phyloP scores from a whole-genome alignment of 2,113 vertebrate species.

The Dipodomys merriami region DNA sequence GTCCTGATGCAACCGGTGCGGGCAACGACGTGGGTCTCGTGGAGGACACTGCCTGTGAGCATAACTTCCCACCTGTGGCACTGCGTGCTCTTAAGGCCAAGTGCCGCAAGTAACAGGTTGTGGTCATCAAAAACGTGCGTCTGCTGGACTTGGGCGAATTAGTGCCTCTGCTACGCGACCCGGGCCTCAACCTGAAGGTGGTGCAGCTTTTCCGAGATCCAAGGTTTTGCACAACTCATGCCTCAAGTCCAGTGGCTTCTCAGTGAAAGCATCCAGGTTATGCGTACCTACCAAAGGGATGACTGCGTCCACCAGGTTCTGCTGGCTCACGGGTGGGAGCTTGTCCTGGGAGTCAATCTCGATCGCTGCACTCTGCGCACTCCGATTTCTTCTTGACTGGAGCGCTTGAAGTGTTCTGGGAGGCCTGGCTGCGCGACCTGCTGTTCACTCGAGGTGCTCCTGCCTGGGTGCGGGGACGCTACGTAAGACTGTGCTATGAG shows the following conservation, averaged over 20 bases:
- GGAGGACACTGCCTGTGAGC: conserved; percentile 89
- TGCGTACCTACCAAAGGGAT: conserved; percentile 91
- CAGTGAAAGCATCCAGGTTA: conserved; percentile 96
- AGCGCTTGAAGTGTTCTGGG: conserved; percentile 97
- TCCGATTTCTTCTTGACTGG: conserved; percentile 93
- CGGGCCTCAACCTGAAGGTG: conserved; percentile 91
- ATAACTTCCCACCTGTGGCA: conserved; percentile 88
- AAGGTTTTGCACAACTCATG: conserved; percentile 95
- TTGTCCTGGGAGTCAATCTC: conserved; percentile 83
- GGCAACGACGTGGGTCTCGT: conserved; percentile 90
- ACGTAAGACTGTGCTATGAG: conserved; percentile 93
- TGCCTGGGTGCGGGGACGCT: conserved; percentile 90
- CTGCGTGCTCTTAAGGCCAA: conserved; percentile 93
- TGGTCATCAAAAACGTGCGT: conserved; percentile 97
- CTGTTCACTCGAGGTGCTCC: conserved; percentile 89
- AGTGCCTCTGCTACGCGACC: conserved; percentile 93
- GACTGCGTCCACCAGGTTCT: conserved; percentile 89
- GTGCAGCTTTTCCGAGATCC: conserved; percentile 97
- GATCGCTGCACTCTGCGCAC: conserved; percentile 85
- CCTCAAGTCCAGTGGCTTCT: conserved; percentile 95
- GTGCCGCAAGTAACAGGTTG: conserved; percentile 94
- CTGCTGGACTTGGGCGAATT: conserved; percentile 93
- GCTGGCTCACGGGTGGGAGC: conserved; percentile 83
- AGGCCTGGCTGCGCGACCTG: conserved; percentile 94
- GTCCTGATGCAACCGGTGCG: conserved; percentile 81